Percentiles rank a stretch among this genome's conserved stretches.
phyloP scores from a whole-genome alignment of 2,797 vertebrate genomes.

The Sebastes oblongus region DNA sequence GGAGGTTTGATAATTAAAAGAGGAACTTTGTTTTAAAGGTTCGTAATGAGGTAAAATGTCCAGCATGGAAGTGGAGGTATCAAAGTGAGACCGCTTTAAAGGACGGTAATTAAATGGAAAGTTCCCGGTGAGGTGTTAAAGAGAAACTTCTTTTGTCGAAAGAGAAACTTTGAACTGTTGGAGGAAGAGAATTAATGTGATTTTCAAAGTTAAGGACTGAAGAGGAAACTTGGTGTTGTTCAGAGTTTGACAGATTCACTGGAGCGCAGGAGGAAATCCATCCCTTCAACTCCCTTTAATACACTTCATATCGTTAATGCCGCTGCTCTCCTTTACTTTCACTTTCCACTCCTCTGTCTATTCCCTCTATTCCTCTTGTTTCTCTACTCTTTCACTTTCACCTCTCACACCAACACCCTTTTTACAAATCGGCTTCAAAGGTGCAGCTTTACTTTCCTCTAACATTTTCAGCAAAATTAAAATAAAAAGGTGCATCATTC shows the following conservation, averaged over 20 bases:
- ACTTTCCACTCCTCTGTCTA: background rate
- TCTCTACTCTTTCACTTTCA: background rate
- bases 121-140: conserved; percentile 2
- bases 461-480: background rate
- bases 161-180: conserved; percentile 29
- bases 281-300: conserved; percentile 31
- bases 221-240: conserved; percentile 30
- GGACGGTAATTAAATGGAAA: background rate
- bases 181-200: conserved; percentile 18
- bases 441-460: background rate
- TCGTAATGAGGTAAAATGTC: background rate
- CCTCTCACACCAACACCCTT: background rate
- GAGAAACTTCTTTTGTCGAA: background rate
- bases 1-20: background rate
- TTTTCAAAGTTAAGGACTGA: conserved; percentile 8
- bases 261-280: conserved; percentile 42
- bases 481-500: background rate
- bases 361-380: background rate
- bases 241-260: conserved; percentile 58
- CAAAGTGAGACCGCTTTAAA: conserved; percentile 15
- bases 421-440: background rate
- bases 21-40: background rate
- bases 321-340: background rate
- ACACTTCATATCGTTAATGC: conserved; percentile 21
- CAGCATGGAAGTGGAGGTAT: background rate